Evolutionary conservation across 1,140 invertebrate species (phyloP).

Genomic region (Tribolium madens): DNA sequence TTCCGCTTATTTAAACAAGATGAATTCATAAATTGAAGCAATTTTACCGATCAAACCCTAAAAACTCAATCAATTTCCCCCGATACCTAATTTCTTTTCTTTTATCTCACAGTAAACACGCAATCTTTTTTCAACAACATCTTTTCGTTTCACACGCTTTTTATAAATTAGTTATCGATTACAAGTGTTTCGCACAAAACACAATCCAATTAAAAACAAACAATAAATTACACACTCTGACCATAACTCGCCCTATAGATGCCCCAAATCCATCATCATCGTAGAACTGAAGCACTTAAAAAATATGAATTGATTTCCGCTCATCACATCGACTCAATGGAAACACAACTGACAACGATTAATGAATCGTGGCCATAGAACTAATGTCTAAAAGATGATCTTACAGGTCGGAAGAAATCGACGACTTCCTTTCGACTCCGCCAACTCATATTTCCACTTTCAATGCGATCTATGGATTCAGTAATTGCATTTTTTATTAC

Average conservation of each 20-base stretch:
- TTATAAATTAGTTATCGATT: constrained; percentile 49
- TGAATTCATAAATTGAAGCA: constrained; percentile 43
- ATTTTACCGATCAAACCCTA: constrained; percentile 40
- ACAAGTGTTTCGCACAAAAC: constrained; percentile 2
- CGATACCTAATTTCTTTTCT: constrained; percentile 48
- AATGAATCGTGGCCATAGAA: constrained; percentile 19
- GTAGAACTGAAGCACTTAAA: constrained; percentile 3
- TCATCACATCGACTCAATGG: constrained; percentile 11
- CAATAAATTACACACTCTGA: background rate
- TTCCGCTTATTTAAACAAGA: constrained; percentile 25
- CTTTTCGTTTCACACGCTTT: constrained; percentile 43
- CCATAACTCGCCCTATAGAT: background rate
- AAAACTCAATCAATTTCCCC: constrained; percentile 47
- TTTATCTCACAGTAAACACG: constrained; percentile 46
- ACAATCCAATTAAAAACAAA: constrained; percentile 7
- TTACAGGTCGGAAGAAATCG: constrained; percentile 20
- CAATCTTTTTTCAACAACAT: constrained; percentile 46
- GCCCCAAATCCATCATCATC: constrained; percentile 20
- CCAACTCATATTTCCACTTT: constrained; percentile 16
- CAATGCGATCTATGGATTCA: constrained; percentile 18
- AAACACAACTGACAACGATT: constrained; percentile 28
- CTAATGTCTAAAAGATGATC: constrained; percentile 36
- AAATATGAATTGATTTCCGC: constrained; percentile 32
- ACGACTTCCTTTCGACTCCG: constrained; percentile 17
- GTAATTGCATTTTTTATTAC: constrained; percentile 33